Conservation (phyloP, 2,888 invertebrate genomes). For the Oscheius sp. region DNA sequence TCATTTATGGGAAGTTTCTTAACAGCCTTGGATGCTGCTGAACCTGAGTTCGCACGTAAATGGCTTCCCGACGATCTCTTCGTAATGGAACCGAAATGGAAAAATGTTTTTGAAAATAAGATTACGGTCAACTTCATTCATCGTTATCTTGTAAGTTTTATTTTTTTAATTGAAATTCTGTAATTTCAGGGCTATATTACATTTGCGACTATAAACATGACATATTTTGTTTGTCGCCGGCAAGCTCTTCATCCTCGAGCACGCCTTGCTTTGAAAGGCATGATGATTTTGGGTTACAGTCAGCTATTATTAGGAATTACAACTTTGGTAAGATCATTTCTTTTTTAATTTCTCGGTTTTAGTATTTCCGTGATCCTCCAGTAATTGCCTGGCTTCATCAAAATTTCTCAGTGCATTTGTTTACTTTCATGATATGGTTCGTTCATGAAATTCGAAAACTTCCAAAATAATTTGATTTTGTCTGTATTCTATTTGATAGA, state of each 20-base stretch:
- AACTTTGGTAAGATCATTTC: not conserved
- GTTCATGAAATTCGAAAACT: not conserved
- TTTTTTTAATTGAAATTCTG: not conserved
- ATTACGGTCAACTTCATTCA: slow-evolving; percentile 7
- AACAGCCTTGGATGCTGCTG: slow-evolving; percentile 1
- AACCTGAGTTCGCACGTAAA: not conserved
- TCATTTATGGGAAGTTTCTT: not conserved
- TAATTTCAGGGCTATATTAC: not conserved
- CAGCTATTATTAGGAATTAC: not conserved
- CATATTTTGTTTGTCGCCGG: not conserved
- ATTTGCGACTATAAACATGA: not conserved
- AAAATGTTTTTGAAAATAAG: not conserved
- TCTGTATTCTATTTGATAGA: too few relatives aligned
- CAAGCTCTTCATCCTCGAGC: not conserved
- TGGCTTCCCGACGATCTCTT: slow-evolving; percentile 7
- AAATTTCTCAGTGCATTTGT: slow-evolving; percentile 10
- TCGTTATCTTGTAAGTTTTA: not conserved
- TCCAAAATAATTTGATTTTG: not conserved
- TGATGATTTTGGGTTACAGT: not conserved
- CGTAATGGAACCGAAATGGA: slow-evolving; percentile 1
- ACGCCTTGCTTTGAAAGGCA: not conserved
- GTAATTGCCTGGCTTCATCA: slow-evolving; percentile 10
- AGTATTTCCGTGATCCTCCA: slow-evolving; percentile 6
- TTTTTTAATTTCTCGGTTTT: not conserved
- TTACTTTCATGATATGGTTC: slow-evolving; percentile 1